Evolutionary conservation across 2,113 vertebrate species (phyloP).

Genomic region (Dipodomys merriami): DNA sequence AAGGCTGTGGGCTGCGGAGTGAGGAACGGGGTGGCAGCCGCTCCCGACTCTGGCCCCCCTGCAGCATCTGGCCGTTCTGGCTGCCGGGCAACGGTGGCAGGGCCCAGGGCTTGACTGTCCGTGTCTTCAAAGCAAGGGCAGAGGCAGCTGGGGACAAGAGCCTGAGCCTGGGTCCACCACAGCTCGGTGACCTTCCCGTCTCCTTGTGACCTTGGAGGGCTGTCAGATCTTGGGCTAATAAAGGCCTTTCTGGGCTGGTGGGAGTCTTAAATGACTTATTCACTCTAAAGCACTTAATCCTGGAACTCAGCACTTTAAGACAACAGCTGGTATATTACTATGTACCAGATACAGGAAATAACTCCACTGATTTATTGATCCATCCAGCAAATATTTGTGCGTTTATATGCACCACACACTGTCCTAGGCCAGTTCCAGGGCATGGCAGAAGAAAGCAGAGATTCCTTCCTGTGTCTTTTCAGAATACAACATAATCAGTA

Average conservation of each 20-base stretch:
- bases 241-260: background rate
- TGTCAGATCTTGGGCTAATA: background rate
- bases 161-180: background rate
- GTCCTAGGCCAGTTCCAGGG: background rate
- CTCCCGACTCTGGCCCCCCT: slow-evolving; percentile 35
- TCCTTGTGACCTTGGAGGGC: background rate
- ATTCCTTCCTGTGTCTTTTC: background rate
- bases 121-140: too few species aligned
- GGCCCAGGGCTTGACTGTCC: slow-evolving; percentile 21
- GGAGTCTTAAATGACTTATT: background rate
- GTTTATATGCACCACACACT: background rate
- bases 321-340: background rate
- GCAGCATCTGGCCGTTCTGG: background rate
- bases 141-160: too few species aligned
- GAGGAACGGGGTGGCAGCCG: background rate
- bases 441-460: background rate
- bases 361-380: background rate
- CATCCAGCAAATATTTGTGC: background rate
- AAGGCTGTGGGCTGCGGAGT: slow-evolving; percentile 29
- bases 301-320: background rate
- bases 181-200: background rate
- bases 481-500: background rate
- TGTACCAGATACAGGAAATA: background rate
- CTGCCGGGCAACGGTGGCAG: slow-evolving; percentile 30
- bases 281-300: background rate